phyloP scores from a whole-genome alignment of 2,797 vertebrate species.

The Alauda arvensis region DNA sequence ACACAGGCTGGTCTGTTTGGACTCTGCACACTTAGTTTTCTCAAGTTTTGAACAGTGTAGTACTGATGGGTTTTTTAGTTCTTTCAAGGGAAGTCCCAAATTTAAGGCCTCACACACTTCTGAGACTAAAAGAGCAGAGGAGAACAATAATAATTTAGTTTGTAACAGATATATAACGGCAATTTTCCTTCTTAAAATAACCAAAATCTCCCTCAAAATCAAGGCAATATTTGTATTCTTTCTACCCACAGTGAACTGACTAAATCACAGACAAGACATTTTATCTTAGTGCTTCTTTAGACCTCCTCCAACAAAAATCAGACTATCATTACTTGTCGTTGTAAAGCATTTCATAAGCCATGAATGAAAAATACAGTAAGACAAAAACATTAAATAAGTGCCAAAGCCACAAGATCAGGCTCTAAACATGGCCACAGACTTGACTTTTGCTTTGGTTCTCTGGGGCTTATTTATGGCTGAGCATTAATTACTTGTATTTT shows the following conservation, averaged over 20 bases:
- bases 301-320: not conserved
- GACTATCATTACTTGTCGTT: not conserved
- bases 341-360: slow-evolving; percentile 12
- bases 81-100: not conserved
- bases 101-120: not conserved
- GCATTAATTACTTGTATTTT: not conserved
- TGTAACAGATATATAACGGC: not conserved
- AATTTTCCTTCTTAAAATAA: not conserved
- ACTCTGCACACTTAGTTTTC: not conserved
- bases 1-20: not conserved
- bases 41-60: not conserved
- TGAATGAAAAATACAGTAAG: not conserved
- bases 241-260: not conserved
- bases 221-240: not conserved
- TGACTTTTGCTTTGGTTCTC: not conserved
- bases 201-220: not conserved
- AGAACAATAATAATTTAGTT: not conserved
- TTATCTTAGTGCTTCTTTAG: not conserved
- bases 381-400: not conserved
- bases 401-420: not conserved
- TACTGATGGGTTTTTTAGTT: not conserved
- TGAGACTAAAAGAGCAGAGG: not conserved
- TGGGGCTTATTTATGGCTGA: not conserved
- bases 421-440: not conserved
- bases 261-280: not conserved